Base-by-base conservation (phyloP, 2,888 invertebrate genomes). In the Chirona hameri region DNA sequence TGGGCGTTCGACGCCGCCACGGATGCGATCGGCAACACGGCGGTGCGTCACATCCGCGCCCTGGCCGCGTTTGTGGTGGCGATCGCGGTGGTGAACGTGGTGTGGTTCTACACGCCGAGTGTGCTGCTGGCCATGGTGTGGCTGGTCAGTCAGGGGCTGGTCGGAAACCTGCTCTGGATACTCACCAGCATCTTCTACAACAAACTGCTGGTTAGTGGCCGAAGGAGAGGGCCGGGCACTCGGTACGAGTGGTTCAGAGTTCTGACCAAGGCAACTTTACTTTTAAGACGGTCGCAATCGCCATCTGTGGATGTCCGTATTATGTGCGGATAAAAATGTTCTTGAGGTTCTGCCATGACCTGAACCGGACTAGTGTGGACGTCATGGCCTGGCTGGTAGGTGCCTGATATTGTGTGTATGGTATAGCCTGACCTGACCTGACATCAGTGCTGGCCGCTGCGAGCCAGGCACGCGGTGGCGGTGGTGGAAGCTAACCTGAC, bases 1-100 rank as follows among this genome's bases (percentile, higher is more conserved):
- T 92, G 93, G 87, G 90, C 94, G 65, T 89, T 94, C 3, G 94
- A 96, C 87, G 90, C 91, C 86, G 89, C 93, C 18, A 94, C 96
- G 0, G 93, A 95, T 85, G 89, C 91, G 81, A 90, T 96, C 83
- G 94, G 94, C 18, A 90, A 91, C 84, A 92, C 92, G 87, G 89
- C 96, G 82, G 90, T 91, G 85, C 91, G 91, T 85, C 92, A 95
- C 87, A 88, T 92, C 86, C 92, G 92, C 86, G 88, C 92, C 31
- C 89, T 93, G 80, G 85, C 91, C 0, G 87, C 87, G 2, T 86
- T 89, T 15, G 85, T 89, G n/a, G 85, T 88, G 24, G 87, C 88
- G 7, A 86, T 90, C 76, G 88, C 90, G n/a, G 88, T 91, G 39
- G 85, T 91, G 46, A 91, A 93, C 85, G 88, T 93, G 86, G 86